Base-by-base conservation (phyloP, 1,140 invertebrate genomes). In the Parasteatoda tepidariorum region DNA sequence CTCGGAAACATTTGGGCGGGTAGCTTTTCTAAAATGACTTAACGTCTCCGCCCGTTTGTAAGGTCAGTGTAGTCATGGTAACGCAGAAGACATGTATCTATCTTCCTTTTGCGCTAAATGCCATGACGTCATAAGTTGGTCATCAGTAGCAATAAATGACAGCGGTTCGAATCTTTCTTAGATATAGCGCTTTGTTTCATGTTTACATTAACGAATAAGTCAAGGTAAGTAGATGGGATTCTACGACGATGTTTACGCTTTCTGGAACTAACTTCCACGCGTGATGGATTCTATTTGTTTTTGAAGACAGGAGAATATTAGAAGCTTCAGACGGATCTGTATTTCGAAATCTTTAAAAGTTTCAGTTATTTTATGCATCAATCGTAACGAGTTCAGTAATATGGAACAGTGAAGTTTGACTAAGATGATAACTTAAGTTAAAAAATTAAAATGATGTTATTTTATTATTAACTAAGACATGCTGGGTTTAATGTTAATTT, bases 21-120 rank as follows among this genome's bases (percentile, higher is more conserved):
- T 64, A 61, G 73, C 73, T 59, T 78, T 78, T 41, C 75, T 15
- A 67, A 78, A 78, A 78, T 78, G 75, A 78, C 61, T 78, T 66
- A 31, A 48, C 75, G 64, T 78, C 75, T 78, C 75, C 75, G 75
- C 75, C 75, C 75, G 75, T 55, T 48, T 38, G 38, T 78, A 78
- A 78, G 75, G 75, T 78, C 75, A 78, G 75, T 15, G 75, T 78
- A 54, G 64, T 24, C 75, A 78, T 78, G 62, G 48, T 15, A 55
- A 78, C 75, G 75, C 73, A 33, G 38, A 78, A 78, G 62, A 78
- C 75, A 78, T 67, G 75, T 54, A 67, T 67, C 33, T 78, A 78
- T 78, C 75, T 54, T 78, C 61, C 75, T 78, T 78, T 55, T 38
- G 75, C 41, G 62, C 75, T 54, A 76, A 76, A 76, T 76, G 73